phyloP scores from a whole-genome alignment of 1,140 invertebrate genomes.

The Nasonia longicornis region DNA sequence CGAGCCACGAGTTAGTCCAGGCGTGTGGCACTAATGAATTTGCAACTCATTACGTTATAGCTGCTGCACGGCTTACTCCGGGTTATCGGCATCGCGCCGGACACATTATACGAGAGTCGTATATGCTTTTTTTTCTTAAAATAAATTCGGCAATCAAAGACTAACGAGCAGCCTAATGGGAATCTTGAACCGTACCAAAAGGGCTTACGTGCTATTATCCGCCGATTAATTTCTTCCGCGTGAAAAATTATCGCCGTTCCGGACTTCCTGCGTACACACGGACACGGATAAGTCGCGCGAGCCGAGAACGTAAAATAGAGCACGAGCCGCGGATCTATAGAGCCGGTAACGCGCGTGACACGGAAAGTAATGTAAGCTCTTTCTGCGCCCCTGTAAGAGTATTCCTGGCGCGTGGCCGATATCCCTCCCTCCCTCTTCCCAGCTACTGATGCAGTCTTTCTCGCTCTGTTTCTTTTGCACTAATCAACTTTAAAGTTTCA shows the following conservation, averaged over 20 bases:
- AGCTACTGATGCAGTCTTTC: background rate
- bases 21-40: background rate
- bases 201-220: background rate
- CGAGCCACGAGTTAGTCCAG: background rate
- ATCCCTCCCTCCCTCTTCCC: background rate
- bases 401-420: constrained; percentile 7
- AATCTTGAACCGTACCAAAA: background rate
- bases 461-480: background rate
- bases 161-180: background rate
- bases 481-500: constrained; percentile 14
- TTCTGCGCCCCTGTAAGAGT: background rate
- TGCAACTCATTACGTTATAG: too few relatives aligned
- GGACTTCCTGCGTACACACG: background rate
- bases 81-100: too few relatives aligned
- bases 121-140: background rate
- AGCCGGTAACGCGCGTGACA: background rate
- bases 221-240: background rate
- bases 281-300: background rate
- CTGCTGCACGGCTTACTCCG: too few relatives aligned
- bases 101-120: too few relatives aligned
- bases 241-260: background rate
- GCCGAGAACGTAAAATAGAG: background rate
- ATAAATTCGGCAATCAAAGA: background rate
- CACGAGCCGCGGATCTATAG: background rate
- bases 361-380: constrained; percentile 1